Evolutionary conservation across 2,888 invertebrate genomes (phyloP).

Genomic region (Coecobrya sp.): DNA sequence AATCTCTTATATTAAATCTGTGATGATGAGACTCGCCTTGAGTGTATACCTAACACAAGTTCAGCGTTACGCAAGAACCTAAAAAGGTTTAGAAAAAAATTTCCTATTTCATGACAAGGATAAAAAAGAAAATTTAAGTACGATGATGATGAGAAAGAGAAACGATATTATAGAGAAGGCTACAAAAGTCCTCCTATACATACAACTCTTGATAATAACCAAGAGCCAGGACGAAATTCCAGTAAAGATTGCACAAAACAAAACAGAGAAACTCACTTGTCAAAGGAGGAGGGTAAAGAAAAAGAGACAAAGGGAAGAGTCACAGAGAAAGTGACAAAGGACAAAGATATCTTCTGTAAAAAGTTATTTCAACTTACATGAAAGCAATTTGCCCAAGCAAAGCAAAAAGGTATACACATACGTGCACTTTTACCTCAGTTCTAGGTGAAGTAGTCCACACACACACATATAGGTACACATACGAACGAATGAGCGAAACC

Average conservation of each 20-base stretch:
- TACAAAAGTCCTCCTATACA: neutral
- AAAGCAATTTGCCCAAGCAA: conserved; percentile 75
- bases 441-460: neutral
- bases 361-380: conserved; percentile 80
- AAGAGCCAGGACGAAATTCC: conserved; percentile 54
- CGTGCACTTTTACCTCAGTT: conserved; percentile 47
- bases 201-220: conserved; percentile 27
- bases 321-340: conserved; percentile 79
- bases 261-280: conserved; percentile 71
- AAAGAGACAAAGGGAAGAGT: conserved; percentile 58
- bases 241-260: conserved; percentile 69
- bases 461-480: conserved; percentile 28
- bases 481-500: conserved; percentile 23
- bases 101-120: conserved; percentile 13
- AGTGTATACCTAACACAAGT: too few species aligned
- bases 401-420: conserved; percentile 70
- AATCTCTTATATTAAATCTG: neutral
- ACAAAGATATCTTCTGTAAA: conserved; percentile 78
- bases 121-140: conserved; percentile 24
- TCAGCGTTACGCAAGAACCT: too few species aligned
- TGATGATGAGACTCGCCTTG: neutral
- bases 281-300: conserved; percentile 63
- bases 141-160: conserved; percentile 10
- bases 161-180: neutral
- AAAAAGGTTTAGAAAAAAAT: neutral